Evolutionary conservation across 2,888 invertebrate genomes (phyloP), one percentile per base, ranked within the genome.

Genomic region (Drosophila lutescens): DNA sequence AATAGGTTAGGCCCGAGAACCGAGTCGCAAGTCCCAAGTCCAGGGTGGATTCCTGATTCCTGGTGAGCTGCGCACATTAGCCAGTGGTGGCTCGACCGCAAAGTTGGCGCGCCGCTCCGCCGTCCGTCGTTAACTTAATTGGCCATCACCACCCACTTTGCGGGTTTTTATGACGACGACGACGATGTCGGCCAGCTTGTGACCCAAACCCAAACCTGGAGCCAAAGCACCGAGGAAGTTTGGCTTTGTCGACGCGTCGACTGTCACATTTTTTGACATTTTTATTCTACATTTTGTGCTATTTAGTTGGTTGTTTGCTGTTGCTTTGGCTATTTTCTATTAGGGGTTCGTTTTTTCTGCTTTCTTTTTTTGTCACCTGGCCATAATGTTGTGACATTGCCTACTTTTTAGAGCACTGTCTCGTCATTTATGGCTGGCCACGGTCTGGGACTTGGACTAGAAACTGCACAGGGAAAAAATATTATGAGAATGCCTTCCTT

Each of bases 191-290:
- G 53, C 38, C 56, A 67, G 55, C 43, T 57, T 63, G 36, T 50
- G 34, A n/a, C 49, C 54, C 49, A 23, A 55, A 36, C 66, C 63
- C 54, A 23, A 55, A 36, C 66, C 63, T 51, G 49, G 51, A 66
- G 71, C 49, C 67, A 73, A 61, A 17, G 55, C 43, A 23, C 66
- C 50, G 50, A 65, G 38, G 62, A 63, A 77, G 69, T 71, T 47
- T 47, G 50, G 47, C 40, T 50, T 41, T 68, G 65, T 61, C 61
- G 65, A 40, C 74, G 63, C 84, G 63, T 78, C 66, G 80, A 73
- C 77, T 88, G 85, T 88, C 80, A 83, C 80, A 85, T 80, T 86
- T 85, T 66, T 88, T 88, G 88, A 85, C 88, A 88, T 88, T 85
- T 85, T 85, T 85, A 85, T 85, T 86, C 80, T 15, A 86, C 79